Base-by-base conservation (phyloP, 2,113 vertebrate genomes). In the Scartelaos histophorus region DNA sequence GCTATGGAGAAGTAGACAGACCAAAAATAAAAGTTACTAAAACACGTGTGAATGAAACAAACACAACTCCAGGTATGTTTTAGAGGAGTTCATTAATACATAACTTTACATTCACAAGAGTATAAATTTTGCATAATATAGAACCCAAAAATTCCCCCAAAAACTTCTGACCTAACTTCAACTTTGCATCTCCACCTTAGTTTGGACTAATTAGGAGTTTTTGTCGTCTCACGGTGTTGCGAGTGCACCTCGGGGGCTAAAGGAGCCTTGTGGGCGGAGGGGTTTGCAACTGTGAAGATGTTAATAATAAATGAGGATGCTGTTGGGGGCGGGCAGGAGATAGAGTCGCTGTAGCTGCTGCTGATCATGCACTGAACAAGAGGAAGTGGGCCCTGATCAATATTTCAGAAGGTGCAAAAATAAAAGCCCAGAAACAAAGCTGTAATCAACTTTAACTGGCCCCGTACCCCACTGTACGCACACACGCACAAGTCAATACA, bases 281-380 rank as follows among this genome's bases (percentile, higher is more conserved):
- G 84, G 69, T 83, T 71, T 75, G 79, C 71, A 71, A 86, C 88
- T 73, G 74, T 22, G 74, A 73, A 74, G 15, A 74, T 75, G 91
- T 93, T 87, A 91, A 92, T 92, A 91, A 92, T 89, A 78, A 79
- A 92, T 89, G 68, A 83, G 83, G 56, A 75, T 56, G 67, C 75
- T 70, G 86, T 85, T 87, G 80, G 76, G 83, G 84, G 80, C 54
- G 84, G 86, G 81, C 56, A 67, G 73, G 86, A 88, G 74, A 90
- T 86, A 81, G 78, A 83, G 79, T 80, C 77, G 73, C 80, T 75
- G 10, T 43, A 38, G 70, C 70, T 70, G 82, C 66, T 84, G 89
- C 87, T 90, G 89, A 89, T 90, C 76, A 77, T 66, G 88, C 85
- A 85, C 76, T 17, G 68, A 73, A 83, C 85, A 70, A 77, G 54